phyloP scores from a whole-genome alignment of 2,797 vertebrate species.

The Schizopygopsis pylzovi region DNA sequence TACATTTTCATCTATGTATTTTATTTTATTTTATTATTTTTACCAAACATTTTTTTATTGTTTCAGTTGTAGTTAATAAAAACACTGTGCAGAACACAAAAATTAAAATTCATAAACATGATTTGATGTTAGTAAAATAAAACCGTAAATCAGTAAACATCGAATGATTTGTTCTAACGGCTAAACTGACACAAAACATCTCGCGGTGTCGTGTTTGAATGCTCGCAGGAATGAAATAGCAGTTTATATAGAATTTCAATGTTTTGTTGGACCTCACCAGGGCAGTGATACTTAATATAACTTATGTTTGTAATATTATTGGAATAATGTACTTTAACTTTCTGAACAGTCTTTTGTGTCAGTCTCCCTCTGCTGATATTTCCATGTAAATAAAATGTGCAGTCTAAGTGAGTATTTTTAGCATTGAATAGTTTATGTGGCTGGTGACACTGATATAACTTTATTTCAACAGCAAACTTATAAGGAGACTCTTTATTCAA shows the following conservation, averaged over 20 bases:
- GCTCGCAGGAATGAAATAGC: neutral
- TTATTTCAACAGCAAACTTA: conserved; percentile 40
- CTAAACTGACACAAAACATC: neutral
- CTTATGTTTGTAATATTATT: neutral
- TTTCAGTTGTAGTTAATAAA: neutral
- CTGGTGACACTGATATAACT: conserved; percentile 29
- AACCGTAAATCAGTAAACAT: too few relatives aligned
- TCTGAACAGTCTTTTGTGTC: neutral
- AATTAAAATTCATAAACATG: neutral
- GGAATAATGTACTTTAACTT: neutral
- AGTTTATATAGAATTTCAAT: neutral
- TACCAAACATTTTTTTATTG: neutral
- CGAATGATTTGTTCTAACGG: neutral
- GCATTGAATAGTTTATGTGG: conserved; percentile 38
- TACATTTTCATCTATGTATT: neutral
- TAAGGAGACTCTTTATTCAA: conserved; percentile 52
- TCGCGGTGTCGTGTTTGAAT: too few relatives aligned
- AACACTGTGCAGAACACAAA: neutral
- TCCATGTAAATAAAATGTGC: conserved; percentile 9
- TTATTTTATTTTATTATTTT: neutral
- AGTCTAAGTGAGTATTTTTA: conserved; percentile 39
- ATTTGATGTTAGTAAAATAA: neutral
- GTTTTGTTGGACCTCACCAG: neutral
- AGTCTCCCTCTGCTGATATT: neutral
- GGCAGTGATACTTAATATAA: neutral